Percentiles rank a stretch among this genome's conserved stretches.
Evolutionary conservation across 2,888 invertebrate species (phyloP).

Genomic region (Carpatolechia fugitivella): DNA sequence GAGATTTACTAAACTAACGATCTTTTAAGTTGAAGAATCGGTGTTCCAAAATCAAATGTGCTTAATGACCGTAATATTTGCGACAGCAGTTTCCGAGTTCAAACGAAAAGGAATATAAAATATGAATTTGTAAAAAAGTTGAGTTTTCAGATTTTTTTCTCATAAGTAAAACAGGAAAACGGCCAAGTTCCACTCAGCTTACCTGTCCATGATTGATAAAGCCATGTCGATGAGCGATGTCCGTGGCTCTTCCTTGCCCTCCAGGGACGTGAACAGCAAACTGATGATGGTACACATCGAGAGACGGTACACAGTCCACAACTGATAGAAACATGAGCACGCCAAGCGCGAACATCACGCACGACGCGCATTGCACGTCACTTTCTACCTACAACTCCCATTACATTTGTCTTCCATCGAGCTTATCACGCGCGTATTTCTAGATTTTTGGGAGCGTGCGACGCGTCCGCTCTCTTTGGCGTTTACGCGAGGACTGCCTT

Average conservation of each 20-base stretch:
- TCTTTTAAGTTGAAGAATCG: too few species aligned
- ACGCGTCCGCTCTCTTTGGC: slow-evolving; percentile 35
- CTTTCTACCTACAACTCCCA: slow-evolving; percentile 41
- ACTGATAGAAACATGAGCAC: slow-evolving; percentile 65
- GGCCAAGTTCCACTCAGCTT: slow-evolving; percentile 24
- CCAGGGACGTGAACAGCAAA: slow-evolving; percentile 61
- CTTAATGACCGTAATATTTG: too few species aligned
- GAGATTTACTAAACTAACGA: too few species aligned
- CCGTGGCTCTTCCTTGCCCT: slow-evolving; percentile 54
- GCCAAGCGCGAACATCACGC: slow-evolving; percentile 64
- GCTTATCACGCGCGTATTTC: slow-evolving; percentile 10
- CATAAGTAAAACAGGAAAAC: too few species aligned
- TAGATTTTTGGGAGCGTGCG: not conserved
- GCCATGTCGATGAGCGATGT: slow-evolving; percentile 67
- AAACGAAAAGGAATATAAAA: too few species aligned
- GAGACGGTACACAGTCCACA: slow-evolving; percentile 62
- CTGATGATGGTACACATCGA: slow-evolving; percentile 63
- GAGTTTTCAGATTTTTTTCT: too few species aligned
- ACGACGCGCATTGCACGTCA: slow-evolving; percentile 66
- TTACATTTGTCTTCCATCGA: slow-evolving; percentile 16
- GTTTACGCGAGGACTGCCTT: slow-evolving; percentile 56
- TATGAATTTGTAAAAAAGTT: too few species aligned
- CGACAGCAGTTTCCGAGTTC: too few species aligned
- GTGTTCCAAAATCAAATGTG: too few species aligned
- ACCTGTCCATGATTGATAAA: slow-evolving; percentile 75